Percentiles rank a stretch among this genome's conserved stretches.
Conservation (phyloP, 2,113 vertebrate species). For the Nymphicus hollandicus region DNA sequence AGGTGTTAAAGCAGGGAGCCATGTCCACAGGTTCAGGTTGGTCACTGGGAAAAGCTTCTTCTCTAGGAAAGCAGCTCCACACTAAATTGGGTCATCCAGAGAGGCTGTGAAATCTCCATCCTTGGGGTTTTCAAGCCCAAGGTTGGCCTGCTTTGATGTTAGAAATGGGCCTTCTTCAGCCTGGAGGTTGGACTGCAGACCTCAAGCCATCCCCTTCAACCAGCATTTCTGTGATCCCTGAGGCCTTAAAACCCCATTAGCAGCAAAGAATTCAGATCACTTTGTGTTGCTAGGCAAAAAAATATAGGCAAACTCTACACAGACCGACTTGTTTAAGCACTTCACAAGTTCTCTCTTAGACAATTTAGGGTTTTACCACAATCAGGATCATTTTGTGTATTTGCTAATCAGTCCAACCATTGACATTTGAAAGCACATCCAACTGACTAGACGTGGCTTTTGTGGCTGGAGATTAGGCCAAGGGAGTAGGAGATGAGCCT, state of each 20-base stretch:
- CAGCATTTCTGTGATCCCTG: background rate
- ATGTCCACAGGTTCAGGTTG: background rate
- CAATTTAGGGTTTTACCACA: background rate
- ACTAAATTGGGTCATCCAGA: background rate
- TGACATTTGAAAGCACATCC: slow-evolving; percentile 33
- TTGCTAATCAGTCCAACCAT: background rate
- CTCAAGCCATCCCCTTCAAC: background rate
- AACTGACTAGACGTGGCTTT: background rate
- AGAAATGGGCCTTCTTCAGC: background rate
- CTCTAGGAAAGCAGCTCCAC: background rate
- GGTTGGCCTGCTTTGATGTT: background rate
- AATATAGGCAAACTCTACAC: background rate
- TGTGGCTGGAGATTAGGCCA: background rate
- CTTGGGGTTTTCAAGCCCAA: background rate
- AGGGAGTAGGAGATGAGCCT: background rate
- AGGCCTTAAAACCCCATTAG: background rate
- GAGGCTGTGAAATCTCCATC: background rate
- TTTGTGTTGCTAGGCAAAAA: background rate
- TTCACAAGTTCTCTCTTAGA: background rate
- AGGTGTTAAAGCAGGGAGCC: background rate
- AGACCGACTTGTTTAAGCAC: background rate
- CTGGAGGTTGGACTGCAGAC: background rate
- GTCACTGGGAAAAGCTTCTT: background rate
- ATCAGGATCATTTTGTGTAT: background rate
- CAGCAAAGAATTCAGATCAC: background rate